A percentile compares a stretch with the other conserved stretches of the same genome.
These are phyloP conservation scores for Toxotes lorentzi DNA, from an alignment of 2,797 vertebrate species.

Conservation along the genomic window DNA sequence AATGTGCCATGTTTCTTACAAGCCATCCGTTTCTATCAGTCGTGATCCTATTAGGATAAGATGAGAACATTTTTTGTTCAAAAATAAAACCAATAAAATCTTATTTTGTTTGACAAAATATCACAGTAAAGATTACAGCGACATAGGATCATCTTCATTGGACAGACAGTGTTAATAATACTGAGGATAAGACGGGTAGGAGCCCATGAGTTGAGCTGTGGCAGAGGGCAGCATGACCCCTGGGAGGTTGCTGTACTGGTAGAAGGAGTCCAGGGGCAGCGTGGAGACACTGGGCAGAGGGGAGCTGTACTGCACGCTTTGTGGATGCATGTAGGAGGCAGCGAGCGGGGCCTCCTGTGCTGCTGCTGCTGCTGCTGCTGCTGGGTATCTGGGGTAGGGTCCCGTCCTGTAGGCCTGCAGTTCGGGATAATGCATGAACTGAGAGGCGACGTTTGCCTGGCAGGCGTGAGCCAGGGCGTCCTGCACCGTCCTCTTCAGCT, in stretches of 20 bases:
- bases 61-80: neutral
- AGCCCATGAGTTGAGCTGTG: constrained; percentile 54
- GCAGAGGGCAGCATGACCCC: constrained; percentile 71
- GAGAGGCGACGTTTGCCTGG: constrained; percentile 81
- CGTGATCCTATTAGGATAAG: constrained; percentile 11
- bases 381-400: constrained; percentile 75
- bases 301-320: constrained; percentile 74
- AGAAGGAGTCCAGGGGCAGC: constrained; percentile 76
- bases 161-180: constrained; percentile 70
- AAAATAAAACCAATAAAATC: neutral
- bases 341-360: constrained; percentile 53
- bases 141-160: neutral
- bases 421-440: constrained; percentile 82
- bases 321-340: constrained; percentile 69
- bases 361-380: constrained; percentile 9
- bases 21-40: neutral
- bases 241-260: constrained; percentile 78
- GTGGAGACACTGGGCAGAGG: constrained; percentile 29
- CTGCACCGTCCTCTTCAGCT: constrained; percentile 86
- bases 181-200: constrained; percentile 75
- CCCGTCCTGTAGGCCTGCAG: constrained; percentile 78
- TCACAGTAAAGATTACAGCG: neutral
- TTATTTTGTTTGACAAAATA: neutral
- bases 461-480: constrained; percentile 85
- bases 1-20: constrained; percentile 1